Base-by-base conservation (phyloP, 2,113 vertebrate genomes). In the Numida meleagris region DNA sequence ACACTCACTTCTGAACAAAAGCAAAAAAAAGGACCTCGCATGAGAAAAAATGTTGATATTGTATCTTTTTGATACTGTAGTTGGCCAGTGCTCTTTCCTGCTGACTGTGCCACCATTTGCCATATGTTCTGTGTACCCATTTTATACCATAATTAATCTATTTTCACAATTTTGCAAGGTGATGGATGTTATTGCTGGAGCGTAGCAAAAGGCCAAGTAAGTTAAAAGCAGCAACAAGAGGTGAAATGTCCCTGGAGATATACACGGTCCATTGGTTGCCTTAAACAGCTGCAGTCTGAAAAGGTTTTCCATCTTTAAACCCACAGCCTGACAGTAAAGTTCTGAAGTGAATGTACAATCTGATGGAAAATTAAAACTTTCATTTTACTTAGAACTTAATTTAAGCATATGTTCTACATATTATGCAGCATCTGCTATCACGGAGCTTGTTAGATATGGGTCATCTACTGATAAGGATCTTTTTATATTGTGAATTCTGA, bases 401-500 rank as follows among this genome's bases (percentile, higher is more conserved):
- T 57, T 7, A 25, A 57, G 23, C 25, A 33, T 9, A 6, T 20
- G 19, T n/a, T 85, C 18, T 50, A 5, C 15, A 6, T 33, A 34
- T 33, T 1, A 4, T 2, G 3, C 40, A 61, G 14, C 18, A 10
- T 23, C 45, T 51, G 23, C 42, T 53, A 31, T 19, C 59, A 20
- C 2, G 23, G 34, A 45, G 29, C 40, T 66, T 33, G 4, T 31
- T 2, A 6, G 33, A 10, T 50, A n/a, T 1, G n/a, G 16, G 14
- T 33, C 0, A 0, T 23, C 42, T 63, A 1, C 12, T 16, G 4
- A 8, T 19, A 31, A 79, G 23, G 40, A 24, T 20, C 27, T 61
- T 73, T 58, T 34, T 36, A n/a, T 27, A 2, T 4, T 21, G 40
- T 16, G 63, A 21, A 48, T 55, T 18, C 1, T 53, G 65, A 70